Conservation (phyloP, 2,113 vertebrate genomes). For the Myotis lucifugus region DNA sequence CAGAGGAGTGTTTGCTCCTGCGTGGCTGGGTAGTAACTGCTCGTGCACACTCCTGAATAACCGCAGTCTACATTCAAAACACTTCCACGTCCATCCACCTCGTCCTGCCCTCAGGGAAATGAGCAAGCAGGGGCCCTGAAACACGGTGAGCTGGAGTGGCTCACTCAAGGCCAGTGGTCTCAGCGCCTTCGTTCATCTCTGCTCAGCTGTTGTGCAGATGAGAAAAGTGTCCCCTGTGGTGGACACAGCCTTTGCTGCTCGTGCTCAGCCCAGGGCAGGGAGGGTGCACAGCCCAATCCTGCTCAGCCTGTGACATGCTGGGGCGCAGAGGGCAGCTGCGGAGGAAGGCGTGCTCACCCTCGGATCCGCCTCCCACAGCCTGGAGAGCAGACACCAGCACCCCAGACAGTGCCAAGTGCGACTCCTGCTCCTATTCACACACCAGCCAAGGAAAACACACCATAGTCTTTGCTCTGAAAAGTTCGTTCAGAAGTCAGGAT, state of each 20-base stretch:
- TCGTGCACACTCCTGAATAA: background rate
- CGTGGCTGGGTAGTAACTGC: background rate
- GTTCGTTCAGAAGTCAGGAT: background rate
- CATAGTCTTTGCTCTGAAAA: background rate
- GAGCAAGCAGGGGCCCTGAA: background rate
- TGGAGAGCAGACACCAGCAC: background rate
- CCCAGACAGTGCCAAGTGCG: background rate
- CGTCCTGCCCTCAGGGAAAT: background rate
- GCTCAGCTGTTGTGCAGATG: background rate
- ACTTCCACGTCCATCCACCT: background rate
- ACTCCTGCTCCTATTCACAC: background rate
- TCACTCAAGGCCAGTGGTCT: background rate
- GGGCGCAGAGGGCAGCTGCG: background rate
- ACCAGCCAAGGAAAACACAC: background rate
- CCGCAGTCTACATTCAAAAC: background rate
- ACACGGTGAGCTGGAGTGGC: background rate
- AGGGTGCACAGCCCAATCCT: fast-evolving
- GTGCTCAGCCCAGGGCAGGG: background rate
- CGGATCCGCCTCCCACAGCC: background rate
- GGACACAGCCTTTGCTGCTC: background rate
- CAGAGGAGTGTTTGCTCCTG: background rate
- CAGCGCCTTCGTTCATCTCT: background rate
- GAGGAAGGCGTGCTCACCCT: background rate
- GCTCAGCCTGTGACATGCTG: background rate
- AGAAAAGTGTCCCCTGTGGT: background rate